phyloP scores from a whole-genome alignment of 2,888 invertebrate species.

The Antheraea assamensis region DNA sequence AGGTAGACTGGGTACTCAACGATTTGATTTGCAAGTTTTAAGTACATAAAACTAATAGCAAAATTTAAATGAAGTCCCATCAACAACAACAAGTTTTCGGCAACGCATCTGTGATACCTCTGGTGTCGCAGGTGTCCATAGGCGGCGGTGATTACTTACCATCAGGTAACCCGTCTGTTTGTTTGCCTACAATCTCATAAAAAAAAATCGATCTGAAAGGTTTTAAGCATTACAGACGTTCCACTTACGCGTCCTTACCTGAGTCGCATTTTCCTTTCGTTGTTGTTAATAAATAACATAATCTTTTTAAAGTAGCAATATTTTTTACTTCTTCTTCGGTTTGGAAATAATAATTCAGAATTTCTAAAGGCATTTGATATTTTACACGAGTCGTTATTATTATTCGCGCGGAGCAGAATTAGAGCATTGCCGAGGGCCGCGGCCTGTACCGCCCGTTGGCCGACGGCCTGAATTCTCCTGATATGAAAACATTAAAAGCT shows the following conservation, averaged over 20 bases:
- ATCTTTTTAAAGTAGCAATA: not conserved
- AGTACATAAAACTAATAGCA: not conserved
- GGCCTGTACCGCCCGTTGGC: slow-evolving; percentile 27
- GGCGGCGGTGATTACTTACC: too few relatives aligned
- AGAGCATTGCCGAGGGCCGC: slow-evolving; percentile 39
- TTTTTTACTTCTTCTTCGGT: not conserved
- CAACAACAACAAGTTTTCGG: too few relatives aligned
- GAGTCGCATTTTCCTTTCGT: not conserved
- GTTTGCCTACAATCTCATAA: too few relatives aligned
- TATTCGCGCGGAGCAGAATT: slow-evolving; percentile 43
- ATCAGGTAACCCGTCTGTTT: too few relatives aligned
- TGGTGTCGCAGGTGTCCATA: too few relatives aligned
- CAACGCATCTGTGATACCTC: too few relatives aligned
- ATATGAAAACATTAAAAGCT: slow-evolving; percentile 44
- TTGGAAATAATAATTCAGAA: not conserved
- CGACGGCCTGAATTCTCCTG: slow-evolving; percentile 49
- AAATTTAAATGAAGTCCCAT: not conserved
- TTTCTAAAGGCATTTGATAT: slow-evolving; percentile 39
- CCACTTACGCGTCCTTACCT: not conserved
- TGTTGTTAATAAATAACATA: not conserved
- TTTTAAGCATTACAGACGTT: not conserved
- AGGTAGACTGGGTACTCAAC: too few relatives aligned
- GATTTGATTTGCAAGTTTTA: too few relatives aligned
- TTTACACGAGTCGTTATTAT: slow-evolving; percentile 33
- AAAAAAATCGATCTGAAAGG: not conserved